Conservation (phyloP, 2,888 invertebrate species). For the Leucozona laternaria region DNA sequence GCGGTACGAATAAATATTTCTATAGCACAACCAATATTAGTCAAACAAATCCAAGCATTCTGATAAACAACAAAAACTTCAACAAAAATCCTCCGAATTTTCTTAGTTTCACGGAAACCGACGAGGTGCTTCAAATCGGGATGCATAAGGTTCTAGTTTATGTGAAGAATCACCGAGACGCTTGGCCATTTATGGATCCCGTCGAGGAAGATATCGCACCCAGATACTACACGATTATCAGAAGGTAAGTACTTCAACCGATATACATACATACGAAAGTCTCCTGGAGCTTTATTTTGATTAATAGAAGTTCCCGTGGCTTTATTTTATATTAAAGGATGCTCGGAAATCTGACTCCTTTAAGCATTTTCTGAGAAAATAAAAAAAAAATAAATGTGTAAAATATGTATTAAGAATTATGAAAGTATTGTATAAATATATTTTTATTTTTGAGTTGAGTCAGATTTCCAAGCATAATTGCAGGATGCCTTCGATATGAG, state of each 20-base stretch:
- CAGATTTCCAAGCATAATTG: no score
- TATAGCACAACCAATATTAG: slow-evolving; percentile 71
- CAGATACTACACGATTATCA: slow-evolving; percentile 90
- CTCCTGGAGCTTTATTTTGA: no score
- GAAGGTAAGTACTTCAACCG: slow-evolving; percentile 82
- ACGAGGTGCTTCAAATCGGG: slow-evolving; percentile 93
- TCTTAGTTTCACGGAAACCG: slow-evolving; percentile 90
- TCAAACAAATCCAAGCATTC: slow-evolving; percentile 68
- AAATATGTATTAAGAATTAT: no score
- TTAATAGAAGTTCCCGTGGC: no score
- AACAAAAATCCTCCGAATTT: slow-evolving; percentile 82
- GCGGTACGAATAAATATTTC: slow-evolving; percentile 68
- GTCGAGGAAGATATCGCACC: slow-evolving; percentile 97
- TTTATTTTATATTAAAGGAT: no score
- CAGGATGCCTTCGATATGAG: no score
- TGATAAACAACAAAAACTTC: slow-evolving; percentile 77
- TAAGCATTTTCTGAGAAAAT: no score
- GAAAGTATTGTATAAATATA: no score
- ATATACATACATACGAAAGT: neutral
- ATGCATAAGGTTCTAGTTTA: slow-evolving; percentile 96
- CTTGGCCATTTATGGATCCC: slow-evolving; percentile 97
- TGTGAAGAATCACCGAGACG: slow-evolving; percentile 94
- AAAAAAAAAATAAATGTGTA: no score
- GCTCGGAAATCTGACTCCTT: no score
- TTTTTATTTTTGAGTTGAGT: no score